Percentiles rank a stretch among this genome's conserved stretches.
phyloP scores from a whole-genome alignment of 2,113 vertebrate genomes.

The Calyptommatus sinebrachiatus region DNA sequence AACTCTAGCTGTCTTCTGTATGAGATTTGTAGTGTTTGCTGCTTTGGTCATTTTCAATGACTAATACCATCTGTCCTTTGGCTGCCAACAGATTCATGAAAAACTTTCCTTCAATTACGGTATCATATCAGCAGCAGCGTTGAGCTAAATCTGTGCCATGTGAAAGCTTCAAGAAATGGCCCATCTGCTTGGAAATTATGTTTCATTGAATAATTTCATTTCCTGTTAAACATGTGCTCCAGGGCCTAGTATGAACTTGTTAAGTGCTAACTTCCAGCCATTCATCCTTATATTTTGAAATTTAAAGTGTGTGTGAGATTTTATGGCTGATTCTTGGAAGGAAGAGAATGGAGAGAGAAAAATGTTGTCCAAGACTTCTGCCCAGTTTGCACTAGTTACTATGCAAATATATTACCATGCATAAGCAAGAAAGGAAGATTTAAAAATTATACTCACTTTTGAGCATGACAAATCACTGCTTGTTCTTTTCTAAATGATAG shows the following conservation, averaged over 20 bases:
- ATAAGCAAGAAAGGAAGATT: background rate
- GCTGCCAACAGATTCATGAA: background rate
- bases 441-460: background rate
- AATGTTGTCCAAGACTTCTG: background rate
- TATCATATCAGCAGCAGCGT: background rate
- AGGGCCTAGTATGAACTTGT: background rate
- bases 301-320: background rate
- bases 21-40: background rate
- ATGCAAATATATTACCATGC: background rate
- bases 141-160: background rate
- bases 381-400: background rate
- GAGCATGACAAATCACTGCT: no score
- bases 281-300: slow-evolving; percentile 1
- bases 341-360: background rate
- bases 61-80: background rate
- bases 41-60: background rate
- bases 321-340: background rate
- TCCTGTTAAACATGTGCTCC: background rate
- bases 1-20: background rate
- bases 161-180: background rate
- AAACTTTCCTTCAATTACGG: background rate
- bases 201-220: background rate
- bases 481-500: no score
- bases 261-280: background rate
- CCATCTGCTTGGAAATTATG: slow-evolving; percentile 17